phyloP scores from a whole-genome alignment of 2,888 invertebrate species.

The Oxyteleia sp. region DNA sequence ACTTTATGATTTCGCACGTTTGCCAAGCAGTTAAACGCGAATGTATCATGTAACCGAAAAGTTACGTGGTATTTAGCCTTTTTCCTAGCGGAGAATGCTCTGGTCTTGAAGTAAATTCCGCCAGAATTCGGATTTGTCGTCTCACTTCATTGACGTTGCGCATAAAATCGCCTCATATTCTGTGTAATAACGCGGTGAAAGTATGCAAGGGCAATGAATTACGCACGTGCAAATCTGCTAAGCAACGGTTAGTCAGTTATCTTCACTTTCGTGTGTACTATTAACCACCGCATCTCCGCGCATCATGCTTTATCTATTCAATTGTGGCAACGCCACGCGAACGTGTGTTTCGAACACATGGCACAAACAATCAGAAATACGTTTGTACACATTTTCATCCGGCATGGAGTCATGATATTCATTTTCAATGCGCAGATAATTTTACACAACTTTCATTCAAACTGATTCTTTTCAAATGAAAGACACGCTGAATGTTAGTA shows the following conservation, averaged over 20 bases:
- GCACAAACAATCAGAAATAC: constrained; percentile 30
- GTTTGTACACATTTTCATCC: too few relatives aligned
- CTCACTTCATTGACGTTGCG: constrained; percentile 47
- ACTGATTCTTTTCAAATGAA: constrained; percentile 6
- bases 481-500: not conserved
- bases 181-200: constrained; percentile 69
- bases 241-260: constrained; percentile 69
- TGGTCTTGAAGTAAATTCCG: too few relatives aligned
- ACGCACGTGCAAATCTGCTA: constrained; percentile 66
- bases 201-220: constrained; percentile 73
- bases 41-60: not conserved
- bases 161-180: constrained; percentile 46
- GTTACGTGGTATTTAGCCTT: too few relatives aligned
- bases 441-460: not conserved
- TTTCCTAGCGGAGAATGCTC: too few relatives aligned
- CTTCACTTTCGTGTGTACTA: constrained; percentile 70
- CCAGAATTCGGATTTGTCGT: too few relatives aligned
- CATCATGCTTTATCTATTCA: constrained; percentile 43
- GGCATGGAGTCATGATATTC: too few relatives aligned
- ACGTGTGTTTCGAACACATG: constrained; percentile 1
- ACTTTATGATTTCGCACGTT: not conserved
- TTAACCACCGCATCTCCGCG: constrained; percentile 40
- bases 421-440: not conserved
- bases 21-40: too few relatives aligned
- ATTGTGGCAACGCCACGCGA: constrained; percentile 14